phyloP scores from a whole-genome alignment of 2,888 invertebrate genomes.

The Drosophila demipolita region DNA sequence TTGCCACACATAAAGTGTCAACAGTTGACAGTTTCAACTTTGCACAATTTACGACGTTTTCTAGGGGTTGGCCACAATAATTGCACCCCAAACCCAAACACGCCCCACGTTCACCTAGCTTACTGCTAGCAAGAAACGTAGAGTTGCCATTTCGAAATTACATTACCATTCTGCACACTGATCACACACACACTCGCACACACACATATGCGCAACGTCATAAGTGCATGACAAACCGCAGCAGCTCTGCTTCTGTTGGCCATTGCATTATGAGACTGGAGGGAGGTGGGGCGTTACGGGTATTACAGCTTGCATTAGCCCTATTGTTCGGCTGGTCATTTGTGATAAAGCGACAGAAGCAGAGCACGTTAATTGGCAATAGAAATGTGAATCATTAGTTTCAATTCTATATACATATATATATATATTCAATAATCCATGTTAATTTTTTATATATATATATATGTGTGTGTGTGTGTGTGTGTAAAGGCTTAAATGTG shows the following conservation, averaged over 20 bases:
- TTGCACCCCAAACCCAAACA: neutral
- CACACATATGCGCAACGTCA: neutral
- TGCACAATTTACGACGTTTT: slow-evolving; percentile 62
- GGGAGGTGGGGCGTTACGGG: neutral
- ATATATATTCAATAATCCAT: neutral
- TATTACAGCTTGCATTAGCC: slow-evolving; percentile 28
- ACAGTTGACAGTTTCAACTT: slow-evolving; percentile 69
- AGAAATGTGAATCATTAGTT: slow-evolving; percentile 64
- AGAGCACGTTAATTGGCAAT: slow-evolving; percentile 65
- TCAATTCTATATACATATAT: neutral
- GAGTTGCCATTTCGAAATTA: slow-evolving; percentile 52
- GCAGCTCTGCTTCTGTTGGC: slow-evolving; percentile 31
- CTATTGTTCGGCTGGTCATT: slow-evolving; percentile 51
- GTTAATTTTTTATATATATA: neutral
- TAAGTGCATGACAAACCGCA: slow-evolving; percentile 30
- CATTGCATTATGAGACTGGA: neutral
- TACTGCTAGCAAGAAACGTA: neutral
- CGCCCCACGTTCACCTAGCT: neutral
- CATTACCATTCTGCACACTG: slow-evolving; percentile 49
- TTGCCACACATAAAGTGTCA: slow-evolving; percentile 69
- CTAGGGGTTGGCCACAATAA: slow-evolving; percentile 4
- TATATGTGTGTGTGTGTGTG: slow-evolving; percentile 8
- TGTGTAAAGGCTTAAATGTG: neutral
- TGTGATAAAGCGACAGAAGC: slow-evolving; percentile 60
- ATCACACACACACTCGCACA: neutral